Conservation (phyloP, 2,113 vertebrate species). For the Aramus guarauna region DNA sequence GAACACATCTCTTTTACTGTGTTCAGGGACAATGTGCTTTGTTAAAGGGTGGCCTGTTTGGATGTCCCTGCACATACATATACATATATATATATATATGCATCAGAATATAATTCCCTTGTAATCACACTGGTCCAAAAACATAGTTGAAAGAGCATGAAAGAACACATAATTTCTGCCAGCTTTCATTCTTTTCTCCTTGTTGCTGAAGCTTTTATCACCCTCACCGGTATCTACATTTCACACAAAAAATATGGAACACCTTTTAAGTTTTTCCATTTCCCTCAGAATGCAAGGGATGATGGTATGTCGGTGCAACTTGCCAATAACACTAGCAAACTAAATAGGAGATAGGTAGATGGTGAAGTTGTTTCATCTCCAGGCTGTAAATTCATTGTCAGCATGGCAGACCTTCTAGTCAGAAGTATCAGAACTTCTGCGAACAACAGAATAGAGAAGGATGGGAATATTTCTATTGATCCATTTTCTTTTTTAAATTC, state of each 20-base stretch:
- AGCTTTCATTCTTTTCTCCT: conserved; percentile 24
- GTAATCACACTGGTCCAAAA: conserved; percentile 33
- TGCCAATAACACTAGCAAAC: conserved; percentile 54
- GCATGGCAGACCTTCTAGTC: neutral
- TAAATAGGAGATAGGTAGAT: conserved; percentile 56
- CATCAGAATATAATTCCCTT: neutral
- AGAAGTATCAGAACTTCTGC: conserved; percentile 18
- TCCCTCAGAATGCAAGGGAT: conserved; percentile 44
- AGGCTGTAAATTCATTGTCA: conserved; percentile 8
- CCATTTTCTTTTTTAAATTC: conserved; percentile 27
- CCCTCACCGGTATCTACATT: conserved; percentile 47
- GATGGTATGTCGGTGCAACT: neutral
- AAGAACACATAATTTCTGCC: conserved; percentile 2
- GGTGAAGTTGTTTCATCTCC: conserved; percentile 33
- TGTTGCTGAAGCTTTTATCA: conserved; percentile 47
- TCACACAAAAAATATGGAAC: conserved; percentile 55
- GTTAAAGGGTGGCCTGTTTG: neutral
- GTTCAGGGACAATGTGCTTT: neutral
- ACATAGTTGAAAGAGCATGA: conserved; percentile 9
- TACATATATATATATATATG: neutral
- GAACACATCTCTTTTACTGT: neutral
- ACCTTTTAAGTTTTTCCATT: conserved; percentile 64
- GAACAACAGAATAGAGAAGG: conserved; percentile 4
- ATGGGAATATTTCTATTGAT: conserved; percentile 37
- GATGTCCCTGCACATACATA: neutral